These are phyloP conservation scores for Pherbina coryleti DNA, from an alignment of 2,888 invertebrate species.

Conservation along the genomic window DNA sequence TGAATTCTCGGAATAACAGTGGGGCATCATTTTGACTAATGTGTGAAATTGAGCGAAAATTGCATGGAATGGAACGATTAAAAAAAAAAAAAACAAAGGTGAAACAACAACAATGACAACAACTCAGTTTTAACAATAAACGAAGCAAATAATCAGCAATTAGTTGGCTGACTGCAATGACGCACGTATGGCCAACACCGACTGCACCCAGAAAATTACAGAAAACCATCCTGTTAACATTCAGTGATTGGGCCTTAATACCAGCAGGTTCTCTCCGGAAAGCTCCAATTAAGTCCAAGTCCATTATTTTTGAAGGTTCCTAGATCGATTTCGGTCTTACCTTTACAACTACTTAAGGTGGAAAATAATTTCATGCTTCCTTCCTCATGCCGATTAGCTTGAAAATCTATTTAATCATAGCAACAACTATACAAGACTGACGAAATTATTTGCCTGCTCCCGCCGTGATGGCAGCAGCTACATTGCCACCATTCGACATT, in stretches of 20 bases:
- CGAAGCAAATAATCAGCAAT: conserved; percentile 24
- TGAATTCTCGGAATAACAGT: conserved; percentile 1
- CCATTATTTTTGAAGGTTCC: background rate
- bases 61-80: background rate
- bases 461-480: conserved; percentile 5
- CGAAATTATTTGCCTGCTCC: conserved; percentile 24
- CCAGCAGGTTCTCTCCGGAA: background rate
- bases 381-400: background rate
- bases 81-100: background rate
- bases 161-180: background rate
- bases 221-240: no score
- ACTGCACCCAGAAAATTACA: no score
- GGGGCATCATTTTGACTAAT: conserved; percentile 11
- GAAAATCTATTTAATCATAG: background rate
- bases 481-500: conserved; percentile 1
- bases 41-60: conserved; percentile 22
- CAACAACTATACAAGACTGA: conserved; percentile 4
- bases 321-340: background rate
- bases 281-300: conserved; percentile 11
- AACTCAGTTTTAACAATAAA: background rate
- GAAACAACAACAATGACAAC: background rate
- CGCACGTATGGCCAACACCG: no score
- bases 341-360: conserved; percentile 9
- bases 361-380: conserved; percentile 15
- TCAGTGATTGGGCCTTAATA: no score